Percentiles rank a stretch among this genome's conserved stretches.
These are phyloP conservation scores for Mechanitis mazaeus DNA, from an alignment of 2,888 invertebrate species.

Conservation along the genomic window DNA sequence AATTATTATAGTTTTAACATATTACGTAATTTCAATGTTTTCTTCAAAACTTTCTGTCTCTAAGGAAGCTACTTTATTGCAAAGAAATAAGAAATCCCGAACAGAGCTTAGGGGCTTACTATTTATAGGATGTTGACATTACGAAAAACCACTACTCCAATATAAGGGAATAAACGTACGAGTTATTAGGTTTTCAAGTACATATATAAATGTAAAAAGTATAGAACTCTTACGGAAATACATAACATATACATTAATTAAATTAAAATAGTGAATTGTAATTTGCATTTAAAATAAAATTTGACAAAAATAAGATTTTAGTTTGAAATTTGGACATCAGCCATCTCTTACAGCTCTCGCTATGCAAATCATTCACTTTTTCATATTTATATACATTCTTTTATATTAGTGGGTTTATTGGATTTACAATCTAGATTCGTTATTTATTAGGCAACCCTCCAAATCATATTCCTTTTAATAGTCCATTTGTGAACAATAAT, in stretches of 20 bases:
- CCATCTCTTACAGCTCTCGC: slow-evolving; percentile 18
- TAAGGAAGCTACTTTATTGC: slow-evolving; percentile 19
- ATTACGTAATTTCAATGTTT: no score
- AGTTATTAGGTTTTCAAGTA: no score
- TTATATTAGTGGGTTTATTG: slow-evolving; percentile 24
- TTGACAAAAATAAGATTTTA: slow-evolving; percentile 8
- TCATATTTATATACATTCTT: slow-evolving; percentile 20
- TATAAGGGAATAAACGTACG: neutral
- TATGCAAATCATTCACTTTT: slow-evolving; percentile 23
- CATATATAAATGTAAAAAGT: no score
- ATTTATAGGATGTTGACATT: slow-evolving; percentile 18
- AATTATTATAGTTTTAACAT: no score
- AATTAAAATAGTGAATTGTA: no score
- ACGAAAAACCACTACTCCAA: slow-evolving; percentile 8
- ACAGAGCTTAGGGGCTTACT: slow-evolving; percentile 14
- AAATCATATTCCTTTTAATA: slow-evolving; percentile 16
- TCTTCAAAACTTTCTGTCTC: no score
- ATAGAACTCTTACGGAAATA: no score
- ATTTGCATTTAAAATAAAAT: neutral
- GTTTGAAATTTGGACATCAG: slow-evolving; percentile 19
- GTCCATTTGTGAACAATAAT: neutral
- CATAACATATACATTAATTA: no score
- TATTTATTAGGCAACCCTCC: slow-evolving; percentile 28
- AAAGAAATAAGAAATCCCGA: slow-evolving; percentile 23
- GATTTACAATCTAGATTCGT: slow-evolving; percentile 25